Conservation (phyloP, 2,113 vertebrate species). For the Ophthalmolycus amberensis region DNA sequence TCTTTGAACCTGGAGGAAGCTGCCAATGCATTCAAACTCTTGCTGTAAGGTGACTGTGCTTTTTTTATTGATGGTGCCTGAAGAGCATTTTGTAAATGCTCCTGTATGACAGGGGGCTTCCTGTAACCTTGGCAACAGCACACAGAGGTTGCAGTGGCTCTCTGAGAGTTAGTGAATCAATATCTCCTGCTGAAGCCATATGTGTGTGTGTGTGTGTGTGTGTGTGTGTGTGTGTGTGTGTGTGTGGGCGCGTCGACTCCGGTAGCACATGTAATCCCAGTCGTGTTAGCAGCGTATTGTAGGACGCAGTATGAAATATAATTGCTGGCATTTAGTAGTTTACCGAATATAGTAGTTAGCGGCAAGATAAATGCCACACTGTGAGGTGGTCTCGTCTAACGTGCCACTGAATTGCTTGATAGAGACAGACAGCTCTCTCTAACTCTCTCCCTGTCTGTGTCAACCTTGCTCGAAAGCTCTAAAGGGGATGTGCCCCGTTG, state of each 20-base stretch:
- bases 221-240: not conserved
- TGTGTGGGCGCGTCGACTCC: conserved; percentile 18
- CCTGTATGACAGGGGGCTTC: not conserved
- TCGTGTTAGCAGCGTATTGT: conserved; percentile 10
- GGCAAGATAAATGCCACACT: conserved; percentile 33
- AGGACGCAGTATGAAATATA: conserved; percentile 23
- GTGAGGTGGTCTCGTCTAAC: conserved; percentile 66
- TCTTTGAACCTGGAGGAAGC: not conserved
- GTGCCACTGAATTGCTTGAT: conserved; percentile 42
- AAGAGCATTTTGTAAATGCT: not conserved
- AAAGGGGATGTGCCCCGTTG: conserved; percentile 55
- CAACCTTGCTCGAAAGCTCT: conserved; percentile 32
- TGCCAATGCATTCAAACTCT: not conserved
- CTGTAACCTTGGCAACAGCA: conserved; percentile 38
- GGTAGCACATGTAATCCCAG: conserved; percentile 49
- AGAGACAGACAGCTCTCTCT: conserved; percentile 36
- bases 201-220: too few species aligned
- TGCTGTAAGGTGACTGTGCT: not conserved
- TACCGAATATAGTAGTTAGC: conserved; percentile 47
- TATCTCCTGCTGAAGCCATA: not conserved
- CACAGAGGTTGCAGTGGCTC: not conserved
- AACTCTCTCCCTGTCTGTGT: conserved; percentile 26
- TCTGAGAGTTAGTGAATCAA: conserved; percentile 13
- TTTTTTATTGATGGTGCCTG: not conserved
- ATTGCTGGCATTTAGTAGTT: conserved; percentile 49